Base-by-base conservation (phyloP, 1,140 invertebrate species). In the Acromyrmex charruanus region DNA sequence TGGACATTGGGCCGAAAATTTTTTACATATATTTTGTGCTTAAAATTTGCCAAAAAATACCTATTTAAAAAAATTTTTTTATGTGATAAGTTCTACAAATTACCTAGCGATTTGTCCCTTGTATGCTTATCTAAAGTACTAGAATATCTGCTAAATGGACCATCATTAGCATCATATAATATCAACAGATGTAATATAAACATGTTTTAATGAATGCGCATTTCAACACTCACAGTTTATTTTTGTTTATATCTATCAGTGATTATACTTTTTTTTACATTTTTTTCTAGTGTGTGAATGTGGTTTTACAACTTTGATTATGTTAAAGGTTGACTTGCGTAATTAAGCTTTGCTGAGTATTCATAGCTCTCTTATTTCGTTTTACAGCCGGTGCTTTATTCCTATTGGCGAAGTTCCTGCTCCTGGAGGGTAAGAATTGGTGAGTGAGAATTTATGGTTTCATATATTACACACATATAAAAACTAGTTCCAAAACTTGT, bases 331-430 rank as follows among this genome's bases (percentile, higher is more conserved):
- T 71, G 65, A 35, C 55, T 21, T 2, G 31, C 61, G 12, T 9
- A 85, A 31, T 21, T 35, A 16, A 61, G 39, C 14, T 71, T 71
- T 59, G 18, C 28, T 12, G 68, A 35, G 55, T 63, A n/a, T 49
- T 87, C 12, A 4, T 51, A 12, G 0, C 35, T 9, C 49, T 88
- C 80, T 87, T 82, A 21, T 88, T 85, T 90, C 49, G 84, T 85
- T 74, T 89, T 92, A 66, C 94, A 98, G 98, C 97, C 98, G 92
- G 96, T 98, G 94, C 96, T 99, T 55, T 99, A 98, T 94, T 98
- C 98, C 61, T 99, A 99, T 96, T 99, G 98, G 97, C 96, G 98
- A 93, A 99, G 98, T 96, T 98, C 98, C 71, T 98, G 98, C 93
- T 98, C 98, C 0, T 99, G 98, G 98, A 96, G 98, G 90, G 98